phyloP scores from a whole-genome alignment of 2,113 vertebrate species.

The Monopterus albus region DNA sequence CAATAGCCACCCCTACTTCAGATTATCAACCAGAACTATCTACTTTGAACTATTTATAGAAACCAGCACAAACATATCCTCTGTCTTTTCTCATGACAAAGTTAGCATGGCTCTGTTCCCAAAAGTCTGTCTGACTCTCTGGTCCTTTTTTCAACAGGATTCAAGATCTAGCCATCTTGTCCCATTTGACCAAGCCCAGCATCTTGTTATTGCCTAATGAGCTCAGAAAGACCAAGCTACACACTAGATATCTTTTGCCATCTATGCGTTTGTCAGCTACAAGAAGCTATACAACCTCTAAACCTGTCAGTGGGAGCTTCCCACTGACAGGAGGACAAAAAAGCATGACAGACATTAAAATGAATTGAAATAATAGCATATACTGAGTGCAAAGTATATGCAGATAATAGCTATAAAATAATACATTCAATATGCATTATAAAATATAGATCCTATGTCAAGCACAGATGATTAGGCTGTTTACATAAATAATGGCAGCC shows the following conservation, averaged over 20 bases:
- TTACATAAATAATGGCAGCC: background rate
- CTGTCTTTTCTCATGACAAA: background rate
- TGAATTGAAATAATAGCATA: background rate
- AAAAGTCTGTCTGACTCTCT: slow-evolving; percentile 19
- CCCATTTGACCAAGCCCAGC: slow-evolving; percentile 5
- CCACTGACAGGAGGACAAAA: slow-evolving; percentile 27
- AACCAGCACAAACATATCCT: background rate
- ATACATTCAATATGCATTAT: background rate
- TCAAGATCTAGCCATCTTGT: slow-evolving; percentile 3
- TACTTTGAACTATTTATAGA: slow-evolving; percentile 6
- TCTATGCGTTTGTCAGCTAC: slow-evolving; percentile 18
- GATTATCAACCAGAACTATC: background rate
- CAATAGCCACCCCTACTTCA: background rate
- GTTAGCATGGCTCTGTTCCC: slow-evolving; percentile 2
- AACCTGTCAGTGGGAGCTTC: slow-evolving; percentile 44
- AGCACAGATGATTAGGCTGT: too few relatives aligned
- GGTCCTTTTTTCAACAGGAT: background rate
- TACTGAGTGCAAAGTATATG: background rate
- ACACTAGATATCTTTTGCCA: slow-evolving; percentile 5
- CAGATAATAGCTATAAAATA: background rate
- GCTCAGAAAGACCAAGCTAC: background rate
- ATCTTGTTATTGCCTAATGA: background rate
- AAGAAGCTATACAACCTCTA: slow-evolving; percentile 15
- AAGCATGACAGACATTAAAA: slow-evolving; percentile 15
- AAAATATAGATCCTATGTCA: background rate